Conservation (phyloP, 2,113 vertebrate species). For the Daphoenositta chrysoptera region DNA sequence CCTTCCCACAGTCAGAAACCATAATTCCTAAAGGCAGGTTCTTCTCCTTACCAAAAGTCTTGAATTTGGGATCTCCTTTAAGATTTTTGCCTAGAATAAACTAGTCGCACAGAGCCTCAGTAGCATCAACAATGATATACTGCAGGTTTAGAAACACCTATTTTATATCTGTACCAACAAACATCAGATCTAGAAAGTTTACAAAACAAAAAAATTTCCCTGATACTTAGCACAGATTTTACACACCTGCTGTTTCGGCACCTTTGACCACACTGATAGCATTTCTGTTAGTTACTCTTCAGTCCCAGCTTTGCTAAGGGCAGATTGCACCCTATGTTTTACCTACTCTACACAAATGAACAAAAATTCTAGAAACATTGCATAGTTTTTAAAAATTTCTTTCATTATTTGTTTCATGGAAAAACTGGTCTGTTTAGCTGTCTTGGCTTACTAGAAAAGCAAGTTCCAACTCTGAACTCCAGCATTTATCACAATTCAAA, state of each 20-base stretch:
- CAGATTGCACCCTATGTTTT: not conserved
- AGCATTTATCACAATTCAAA: not conserved
- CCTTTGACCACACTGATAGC: not conserved
- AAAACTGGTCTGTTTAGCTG: not conserved
- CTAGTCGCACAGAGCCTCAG: not conserved
- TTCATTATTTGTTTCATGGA: not conserved
- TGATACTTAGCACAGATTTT: not conserved
- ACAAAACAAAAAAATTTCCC: not conserved
- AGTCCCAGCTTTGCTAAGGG: not conserved
- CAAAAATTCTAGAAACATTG: not conserved
- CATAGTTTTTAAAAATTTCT: not conserved
- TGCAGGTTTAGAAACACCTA: not conserved
- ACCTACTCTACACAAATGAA: not conserved
- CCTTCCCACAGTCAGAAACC: not conserved
- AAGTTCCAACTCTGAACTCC: not conserved
- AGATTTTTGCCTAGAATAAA: not conserved
- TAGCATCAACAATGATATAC: not conserved
- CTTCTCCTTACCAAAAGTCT: not conserved
- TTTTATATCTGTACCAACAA: not conserved
- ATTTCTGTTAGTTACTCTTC: not conserved
- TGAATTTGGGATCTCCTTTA: not conserved
- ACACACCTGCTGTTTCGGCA: not conserved
- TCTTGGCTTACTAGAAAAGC: not conserved
- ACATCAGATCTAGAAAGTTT: not conserved
- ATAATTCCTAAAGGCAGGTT: not conserved